phyloP scores from a whole-genome alignment of 2,113 vertebrate genomes.

The Lates calcarifer region DNA sequence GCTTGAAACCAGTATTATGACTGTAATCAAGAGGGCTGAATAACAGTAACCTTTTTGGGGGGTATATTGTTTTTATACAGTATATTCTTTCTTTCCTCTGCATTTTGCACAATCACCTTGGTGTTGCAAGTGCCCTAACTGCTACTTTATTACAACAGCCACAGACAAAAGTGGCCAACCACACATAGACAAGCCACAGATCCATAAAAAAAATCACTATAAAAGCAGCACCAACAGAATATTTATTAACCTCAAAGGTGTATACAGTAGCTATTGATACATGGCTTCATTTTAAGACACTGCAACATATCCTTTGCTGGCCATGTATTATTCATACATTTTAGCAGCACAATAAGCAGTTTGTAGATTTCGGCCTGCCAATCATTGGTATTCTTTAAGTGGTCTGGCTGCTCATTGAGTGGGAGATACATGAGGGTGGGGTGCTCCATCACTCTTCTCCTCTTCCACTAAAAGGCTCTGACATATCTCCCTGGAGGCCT shows the following conservation, averaged over 20 bases:
- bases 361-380: constrained; percentile 75
- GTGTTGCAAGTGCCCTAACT: constrained; percentile 18
- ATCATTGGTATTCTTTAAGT: constrained; percentile 76
- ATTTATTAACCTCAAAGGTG: constrained; percentile 65
- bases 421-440: constrained; percentile 72
- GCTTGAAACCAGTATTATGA: neutral
- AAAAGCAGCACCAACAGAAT: constrained; percentile 55
- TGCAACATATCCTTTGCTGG: constrained; percentile 52
- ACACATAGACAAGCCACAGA: constrained; percentile 60
- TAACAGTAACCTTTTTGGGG: neutral
- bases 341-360: constrained; percentile 75
- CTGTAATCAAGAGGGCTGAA: neutral
- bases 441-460: constrained; percentile 76
- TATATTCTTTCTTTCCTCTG: constrained; percentile 22
- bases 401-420: constrained; percentile 69
- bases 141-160: constrained; percentile 56
- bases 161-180: constrained; percentile 54
- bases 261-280: constrained; percentile 59
- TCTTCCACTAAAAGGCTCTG: constrained; percentile 81
- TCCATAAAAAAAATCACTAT: constrained; percentile 60
- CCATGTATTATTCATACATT: constrained; percentile 78
- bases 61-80: neutral
- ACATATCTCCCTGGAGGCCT: constrained; percentile 78
- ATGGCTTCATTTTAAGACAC: constrained; percentile 62
- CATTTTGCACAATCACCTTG: constrained; percentile 33